Conservation (phyloP, 2,797 vertebrate genomes). For the Petrocephalus schoutedeni region DNA sequence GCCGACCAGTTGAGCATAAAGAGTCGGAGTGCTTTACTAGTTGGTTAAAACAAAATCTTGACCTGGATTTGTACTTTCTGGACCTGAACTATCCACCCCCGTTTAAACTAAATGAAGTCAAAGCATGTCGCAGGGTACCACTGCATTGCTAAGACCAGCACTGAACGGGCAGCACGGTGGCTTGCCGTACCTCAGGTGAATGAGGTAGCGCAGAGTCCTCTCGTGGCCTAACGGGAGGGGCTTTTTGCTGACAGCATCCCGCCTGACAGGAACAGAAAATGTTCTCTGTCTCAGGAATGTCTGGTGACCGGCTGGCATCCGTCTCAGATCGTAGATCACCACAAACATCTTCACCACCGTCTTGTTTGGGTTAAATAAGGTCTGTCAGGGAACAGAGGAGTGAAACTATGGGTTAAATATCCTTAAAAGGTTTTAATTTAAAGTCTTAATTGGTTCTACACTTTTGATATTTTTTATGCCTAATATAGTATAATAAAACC, state of each 20-base stretch:
- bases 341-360: constrained; percentile 99
- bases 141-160: background rate
- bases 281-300: constrained; percentile 99
- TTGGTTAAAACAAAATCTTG: background rate
- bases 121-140: background rate
- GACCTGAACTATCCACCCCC: background rate
- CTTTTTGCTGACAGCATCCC: constrained; percentile 80
- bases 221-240: constrained; percentile 68
- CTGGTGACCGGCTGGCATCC: constrained; percentile 97
- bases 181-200: constrained; percentile 87
- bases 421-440: background rate
- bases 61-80: background rate
- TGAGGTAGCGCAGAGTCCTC: constrained; percentile 96
- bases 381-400: constrained; percentile 61
- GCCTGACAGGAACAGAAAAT: constrained; percentile 92
- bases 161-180: background rate
- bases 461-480: background rate
- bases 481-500: background rate
- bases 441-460: background rate
- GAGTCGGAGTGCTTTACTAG: background rate
- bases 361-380: constrained; percentile 99
- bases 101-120: background rate
- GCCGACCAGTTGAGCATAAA: background rate
- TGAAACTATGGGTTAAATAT: background rate
- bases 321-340: constrained; percentile 92